Conservation (phyloP, 2,113 vertebrate genomes). For the Nothobranchius kuhntae region DNA sequence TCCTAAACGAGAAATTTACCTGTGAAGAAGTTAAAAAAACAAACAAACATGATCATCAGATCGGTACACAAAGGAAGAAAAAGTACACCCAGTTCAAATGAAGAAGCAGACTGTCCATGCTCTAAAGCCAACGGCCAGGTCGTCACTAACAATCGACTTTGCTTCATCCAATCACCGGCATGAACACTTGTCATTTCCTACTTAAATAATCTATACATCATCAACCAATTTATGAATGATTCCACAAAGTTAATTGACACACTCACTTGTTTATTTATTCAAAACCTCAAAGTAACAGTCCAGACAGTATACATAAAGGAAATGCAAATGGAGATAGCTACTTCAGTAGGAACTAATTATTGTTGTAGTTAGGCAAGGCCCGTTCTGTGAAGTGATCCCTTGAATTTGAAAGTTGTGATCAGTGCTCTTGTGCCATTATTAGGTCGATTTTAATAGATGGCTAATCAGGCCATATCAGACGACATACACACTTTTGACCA, state of each 20-base stretch:
- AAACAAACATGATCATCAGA: constrained; percentile 28
- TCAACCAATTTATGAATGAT: constrained; percentile 75
- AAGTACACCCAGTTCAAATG: constrained; percentile 52
- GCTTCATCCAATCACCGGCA: constrained; percentile 65
- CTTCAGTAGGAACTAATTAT: constrained; percentile 61
- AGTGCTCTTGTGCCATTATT: constrained; percentile 81
- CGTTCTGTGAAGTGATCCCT: constrained; percentile 76
- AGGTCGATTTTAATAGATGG: constrained; percentile 64
- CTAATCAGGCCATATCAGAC: constrained; percentile 52
- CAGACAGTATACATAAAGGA: constrained; percentile 49
- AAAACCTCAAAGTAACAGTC: constrained; percentile 43
- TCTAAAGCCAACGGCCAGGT: constrained; percentile 62
- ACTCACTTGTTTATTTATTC: constrained; percentile 64
- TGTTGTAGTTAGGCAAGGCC: constrained; percentile 74
- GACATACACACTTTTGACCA: constrained; percentile 52
- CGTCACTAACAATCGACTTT: constrained; percentile 63
- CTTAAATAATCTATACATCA: constrained; percentile 78
- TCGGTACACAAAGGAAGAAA: constrained; percentile 57
- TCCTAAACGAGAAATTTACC: constrained; percentile 98
- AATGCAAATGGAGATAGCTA: constrained; percentile 57
- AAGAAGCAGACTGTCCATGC: constrained; percentile 56
- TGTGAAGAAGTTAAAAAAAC: constrained; percentile 81
- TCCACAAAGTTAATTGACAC: constrained; percentile 64
- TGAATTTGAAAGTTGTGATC: constrained; percentile 75
- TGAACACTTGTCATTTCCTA: constrained; percentile 69